These are phyloP conservation scores for Prenolepis imparis DNA, from an alignment of 2,888 invertebrate species.

Conservation along the genomic window DNA sequence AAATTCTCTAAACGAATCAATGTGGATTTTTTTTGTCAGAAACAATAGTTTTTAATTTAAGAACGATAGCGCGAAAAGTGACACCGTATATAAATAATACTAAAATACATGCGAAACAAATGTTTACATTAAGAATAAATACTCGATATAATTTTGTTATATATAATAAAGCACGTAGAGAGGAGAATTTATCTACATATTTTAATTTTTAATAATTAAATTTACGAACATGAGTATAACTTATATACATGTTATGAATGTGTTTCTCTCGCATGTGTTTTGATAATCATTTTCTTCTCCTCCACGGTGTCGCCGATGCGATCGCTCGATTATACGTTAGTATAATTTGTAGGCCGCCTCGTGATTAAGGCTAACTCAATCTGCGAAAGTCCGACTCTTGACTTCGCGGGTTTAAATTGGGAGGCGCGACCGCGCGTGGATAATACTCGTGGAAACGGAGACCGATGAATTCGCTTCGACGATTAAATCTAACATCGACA, in stretches of 20 bases:
- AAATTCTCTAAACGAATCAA: neutral
- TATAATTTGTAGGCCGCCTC: constrained; percentile 80
- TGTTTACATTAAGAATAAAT: neutral
- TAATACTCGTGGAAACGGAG: constrained; percentile 64
- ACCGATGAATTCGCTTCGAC: constrained; percentile 3
- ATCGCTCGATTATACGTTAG: constrained; percentile 31
- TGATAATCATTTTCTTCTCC: constrained; percentile 46
- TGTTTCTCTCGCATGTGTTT: neutral
- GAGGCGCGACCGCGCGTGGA: constrained; percentile 52
- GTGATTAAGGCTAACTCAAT: constrained; percentile 80
- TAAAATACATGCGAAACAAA: neutral
- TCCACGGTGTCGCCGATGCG: neutral
- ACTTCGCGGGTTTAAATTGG: constrained; percentile 68
- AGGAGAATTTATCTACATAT: neutral
- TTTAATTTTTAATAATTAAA: neutral
- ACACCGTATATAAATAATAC: neutral
- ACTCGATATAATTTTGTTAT: neutral
- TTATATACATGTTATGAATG: neutral
- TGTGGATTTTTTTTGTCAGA: neutral
- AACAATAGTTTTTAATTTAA: neutral
- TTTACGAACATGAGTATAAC: neutral
- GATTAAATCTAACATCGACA: constrained; percentile 31
- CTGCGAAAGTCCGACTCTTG: constrained; percentile 60
- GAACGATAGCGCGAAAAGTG: neutral
- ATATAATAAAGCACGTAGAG: neutral